Percentiles rank a stretch among this genome's conserved stretches.
phyloP scores from a whole-genome alignment of 2,797 vertebrate genomes.

The Pangasius mekongensis region DNA sequence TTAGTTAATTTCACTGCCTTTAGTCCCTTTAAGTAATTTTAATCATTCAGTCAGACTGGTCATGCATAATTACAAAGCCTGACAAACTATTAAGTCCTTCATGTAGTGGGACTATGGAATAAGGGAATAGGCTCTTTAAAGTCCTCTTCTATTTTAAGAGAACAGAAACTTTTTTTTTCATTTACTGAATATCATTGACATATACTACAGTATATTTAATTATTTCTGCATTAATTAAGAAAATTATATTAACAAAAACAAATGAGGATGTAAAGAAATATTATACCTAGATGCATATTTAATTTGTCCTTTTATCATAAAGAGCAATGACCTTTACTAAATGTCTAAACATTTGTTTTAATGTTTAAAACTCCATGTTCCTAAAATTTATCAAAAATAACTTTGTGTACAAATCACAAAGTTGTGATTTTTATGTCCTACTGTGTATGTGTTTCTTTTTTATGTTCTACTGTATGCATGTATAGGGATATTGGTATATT shows the following conservation, averaged over 20 bases:
- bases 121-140: constrained; percentile 39
- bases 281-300: background rate
- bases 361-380: background rate
- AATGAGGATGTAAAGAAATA: background rate
- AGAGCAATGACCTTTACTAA: background rate
- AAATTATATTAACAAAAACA: background rate
- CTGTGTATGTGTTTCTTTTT: background rate
- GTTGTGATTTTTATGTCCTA: background rate
- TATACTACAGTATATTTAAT: background rate
- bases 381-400: background rate
- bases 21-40: constrained; percentile 72
- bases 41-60: constrained; percentile 71
- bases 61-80: constrained; percentile 68
- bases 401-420: background rate
- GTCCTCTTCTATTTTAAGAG: background rate
- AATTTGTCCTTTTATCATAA: background rate
- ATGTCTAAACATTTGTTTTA: background rate
- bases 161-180: background rate
- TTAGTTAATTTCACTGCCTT: constrained; percentile 80
- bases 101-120: constrained; percentile 22
- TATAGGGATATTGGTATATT: too few relatives aligned
- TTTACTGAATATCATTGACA: background rate
- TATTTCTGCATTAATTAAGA: background rate
- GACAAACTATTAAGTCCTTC: constrained; percentile 52
- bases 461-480: background rate